Conservation (phyloP, 2,797 vertebrate species). For the Rhinophrynus dorsalis region DNA sequence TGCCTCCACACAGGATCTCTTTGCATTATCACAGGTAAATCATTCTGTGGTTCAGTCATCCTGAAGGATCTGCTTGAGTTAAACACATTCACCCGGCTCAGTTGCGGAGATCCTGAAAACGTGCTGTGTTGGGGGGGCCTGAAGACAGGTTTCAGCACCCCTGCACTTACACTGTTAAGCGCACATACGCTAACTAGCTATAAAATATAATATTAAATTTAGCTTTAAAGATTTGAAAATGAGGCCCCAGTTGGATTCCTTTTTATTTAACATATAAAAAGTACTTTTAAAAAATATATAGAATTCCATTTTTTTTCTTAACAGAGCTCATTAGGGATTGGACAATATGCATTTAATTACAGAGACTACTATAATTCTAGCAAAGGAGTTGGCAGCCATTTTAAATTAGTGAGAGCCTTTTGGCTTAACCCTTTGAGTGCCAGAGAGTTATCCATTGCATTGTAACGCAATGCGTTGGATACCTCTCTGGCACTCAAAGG, state of each 20-base stretch:
- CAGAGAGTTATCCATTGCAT: too few relatives aligned
- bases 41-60: too few relatives aligned
- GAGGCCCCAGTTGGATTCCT: conserved; percentile 2
- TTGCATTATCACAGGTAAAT: too few relatives aligned
- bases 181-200: neutral
- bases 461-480: too few relatives aligned
- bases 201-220: neutral
- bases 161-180: conserved; percentile 5
- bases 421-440: too few relatives aligned
- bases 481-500: too few relatives aligned
- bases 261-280: conserved; percentile 17
- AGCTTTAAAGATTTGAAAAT: conserved; percentile 18
- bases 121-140: too few relatives aligned
- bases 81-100: too few relatives aligned
- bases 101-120: too few relatives aligned
- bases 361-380: conserved; percentile 25
- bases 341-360: conserved; percentile 43
- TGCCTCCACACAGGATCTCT: too few relatives aligned
- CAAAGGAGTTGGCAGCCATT: conserved; percentile 17
- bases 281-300: conserved; percentile 12
- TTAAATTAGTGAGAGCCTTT: neutral
- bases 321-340: conserved; percentile 31
- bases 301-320: conserved; percentile 26
- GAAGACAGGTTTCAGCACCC: too few relatives aligned
- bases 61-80: too few relatives aligned